These are phyloP conservation scores for Picus viridis DNA, from an alignment of 2,797 vertebrate genomes.

Conservation along the genomic window DNA sequence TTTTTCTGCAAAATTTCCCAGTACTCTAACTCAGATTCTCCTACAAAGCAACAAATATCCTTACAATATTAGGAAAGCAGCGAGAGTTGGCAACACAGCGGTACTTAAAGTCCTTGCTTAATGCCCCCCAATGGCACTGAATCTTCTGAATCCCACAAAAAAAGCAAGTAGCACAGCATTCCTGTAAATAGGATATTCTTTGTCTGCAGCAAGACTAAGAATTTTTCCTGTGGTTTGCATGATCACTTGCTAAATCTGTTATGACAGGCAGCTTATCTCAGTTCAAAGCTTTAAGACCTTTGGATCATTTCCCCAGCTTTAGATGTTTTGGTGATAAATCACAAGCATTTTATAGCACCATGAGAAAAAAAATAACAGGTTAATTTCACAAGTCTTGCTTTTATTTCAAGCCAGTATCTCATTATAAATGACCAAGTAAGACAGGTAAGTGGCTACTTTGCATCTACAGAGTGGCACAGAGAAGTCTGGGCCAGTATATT, in stretches of 20 bases:
- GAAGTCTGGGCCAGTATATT: not conserved
- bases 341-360: not conserved
- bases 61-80: not conserved
- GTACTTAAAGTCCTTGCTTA: not conserved
- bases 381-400: conserved; percentile 15
- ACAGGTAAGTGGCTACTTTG: not conserved
- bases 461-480: not conserved
- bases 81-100: not conserved
- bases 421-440: not conserved
- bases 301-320: conserved; percentile 5
- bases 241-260: conserved; percentile 55
- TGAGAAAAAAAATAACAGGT: not conserved
- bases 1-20: not conserved
- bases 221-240: conserved; percentile 25
- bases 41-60: not conserved
- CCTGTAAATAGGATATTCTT: not conserved
- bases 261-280: conserved; percentile 35
- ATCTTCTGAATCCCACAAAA: not conserved
- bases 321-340: conserved; percentile 49
- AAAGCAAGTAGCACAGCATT: not conserved
- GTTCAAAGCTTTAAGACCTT: conserved; percentile 3
- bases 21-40: not conserved
- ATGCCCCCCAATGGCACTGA: not conserved
- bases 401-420: not conserved
- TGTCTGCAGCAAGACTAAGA: not conserved